Evolutionary conservation across 2,888 invertebrate species (phyloP), one percentile per base, ranked within the genome.

Genomic region (Pristionchus japonicus): DNA sequence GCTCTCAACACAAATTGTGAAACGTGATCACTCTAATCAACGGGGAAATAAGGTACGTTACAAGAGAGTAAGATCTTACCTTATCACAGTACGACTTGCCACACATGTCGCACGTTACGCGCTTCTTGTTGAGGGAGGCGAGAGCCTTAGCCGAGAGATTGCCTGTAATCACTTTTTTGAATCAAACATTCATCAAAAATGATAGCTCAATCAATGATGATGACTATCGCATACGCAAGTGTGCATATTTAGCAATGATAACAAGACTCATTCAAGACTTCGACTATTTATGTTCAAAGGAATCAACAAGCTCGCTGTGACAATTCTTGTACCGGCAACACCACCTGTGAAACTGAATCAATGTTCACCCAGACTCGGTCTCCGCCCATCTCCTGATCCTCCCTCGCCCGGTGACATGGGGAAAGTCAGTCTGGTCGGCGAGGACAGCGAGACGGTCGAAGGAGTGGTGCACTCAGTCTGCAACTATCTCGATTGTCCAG

Each of bases 1-100:
- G n/a, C n/a, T n/a, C n/a, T n/a, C n/a, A n/a, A n/a, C n/a, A n/a
- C n/a, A n/a, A n/a, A n/a, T n/a, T 34, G 31, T 64, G 64, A 64
- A 64, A 64, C 64, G 31, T 31, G n/a, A n/a, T n/a, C n/a, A 61
- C 4, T 61, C 20, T 61, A 61, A 61, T 61, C 13, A 61, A 13
- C 4, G 6, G 61, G n/a, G 7, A 4, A 61, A 13, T 61, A 1
- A 61, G 17, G 61, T 20, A 61, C 9, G 15, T 77, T 40, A 0
- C 20, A 77, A 31, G 9, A 31, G n/a, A 23, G 13, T 23, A 13
- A 47, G 17, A 0, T 27, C 80, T 37, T n/a, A 86, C 91, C 95
- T 99, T 99, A 96, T 99, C 99, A 96, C 99, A 99, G 95, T 99
- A 99, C 27, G 99, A 99, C 95, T 99, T 99, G 90, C 98, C 96